phyloP scores from a whole-genome alignment of 2,797 vertebrate species.

The Cynodonichthys magdalenae region DNA sequence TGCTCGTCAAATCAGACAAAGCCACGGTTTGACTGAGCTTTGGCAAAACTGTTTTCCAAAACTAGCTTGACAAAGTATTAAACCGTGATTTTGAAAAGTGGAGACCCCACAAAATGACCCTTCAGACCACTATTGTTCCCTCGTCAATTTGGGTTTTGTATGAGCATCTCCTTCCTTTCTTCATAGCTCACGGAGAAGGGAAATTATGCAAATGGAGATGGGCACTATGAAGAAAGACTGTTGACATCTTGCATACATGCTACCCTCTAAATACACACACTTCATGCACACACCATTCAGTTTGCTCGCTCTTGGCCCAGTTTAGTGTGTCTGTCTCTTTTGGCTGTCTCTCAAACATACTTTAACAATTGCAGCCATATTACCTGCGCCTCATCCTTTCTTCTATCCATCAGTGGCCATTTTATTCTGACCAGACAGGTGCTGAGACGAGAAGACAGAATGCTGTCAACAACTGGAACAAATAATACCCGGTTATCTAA shows the following conservation, averaged over 20 bases:
- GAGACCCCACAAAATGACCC: conserved; percentile 73
- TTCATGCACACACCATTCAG: conserved; percentile 61
- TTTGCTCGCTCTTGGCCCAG: conserved; percentile 66
- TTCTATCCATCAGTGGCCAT: conserved; percentile 54
- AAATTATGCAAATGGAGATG: conserved; percentile 84
- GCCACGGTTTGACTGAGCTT: conserved; percentile 51
- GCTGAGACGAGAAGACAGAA: conserved; percentile 66
- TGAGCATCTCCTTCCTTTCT: conserved; percentile 77
- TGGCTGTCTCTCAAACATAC: conserved; percentile 78
- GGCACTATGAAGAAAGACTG: conserved; percentile 76
- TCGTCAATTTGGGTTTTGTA: conserved; percentile 81
- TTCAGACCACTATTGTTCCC: conserved; percentile 81
- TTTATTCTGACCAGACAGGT: conserved; percentile 64
- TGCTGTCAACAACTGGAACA: conserved; percentile 69
- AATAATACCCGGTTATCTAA: conserved; percentile 68
- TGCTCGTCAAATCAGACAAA: conserved; percentile 68
- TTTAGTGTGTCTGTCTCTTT: conserved; percentile 72
- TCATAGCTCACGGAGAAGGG: conserved; percentile 70
- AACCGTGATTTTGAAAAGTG: conserved; percentile 65
- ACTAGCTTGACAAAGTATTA: conserved; percentile 73
- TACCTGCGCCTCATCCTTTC: conserved; percentile 56
- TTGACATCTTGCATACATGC: conserved; percentile 78
- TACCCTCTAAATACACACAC: conserved; percentile 74
- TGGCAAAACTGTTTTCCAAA: conserved; percentile 62
- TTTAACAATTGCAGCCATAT: conserved; percentile 70